A percentile compares a stretch with the other conserved stretches of the same genome.
Conservation (phyloP, 1,140 invertebrate species). For the Wasmannia auropunctata region DNA sequence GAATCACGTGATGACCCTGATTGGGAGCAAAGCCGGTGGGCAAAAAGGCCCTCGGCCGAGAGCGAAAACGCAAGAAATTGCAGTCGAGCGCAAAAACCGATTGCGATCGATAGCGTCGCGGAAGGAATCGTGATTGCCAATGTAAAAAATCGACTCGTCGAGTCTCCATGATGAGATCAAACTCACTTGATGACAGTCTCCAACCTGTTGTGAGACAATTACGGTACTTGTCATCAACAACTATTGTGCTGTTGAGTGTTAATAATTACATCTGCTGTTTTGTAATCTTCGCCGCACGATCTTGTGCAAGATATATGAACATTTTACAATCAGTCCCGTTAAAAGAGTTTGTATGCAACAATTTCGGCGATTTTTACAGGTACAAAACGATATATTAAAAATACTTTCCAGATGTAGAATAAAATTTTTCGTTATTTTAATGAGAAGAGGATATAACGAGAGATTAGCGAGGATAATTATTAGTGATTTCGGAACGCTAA, state of each 20-base stretch:
- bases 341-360: background rate
- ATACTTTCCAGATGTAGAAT: background rate
- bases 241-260: background rate
- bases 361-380: background rate
- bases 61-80: background rate
- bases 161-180: slow-evolving; percentile 4
- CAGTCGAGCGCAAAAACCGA: background rate
- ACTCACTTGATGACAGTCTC: slow-evolving; percentile 38
- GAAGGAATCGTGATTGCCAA: background rate
- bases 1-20: slow-evolving; percentile 67
- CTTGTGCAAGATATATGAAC: background rate
- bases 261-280: background rate
- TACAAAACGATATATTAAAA: background rate
- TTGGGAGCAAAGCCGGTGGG: slow-evolving; percentile 48
- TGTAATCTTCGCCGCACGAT: background rate
- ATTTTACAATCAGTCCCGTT: background rate
- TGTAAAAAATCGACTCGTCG: background rate
- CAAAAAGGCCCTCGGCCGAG: slow-evolving; percentile 16
- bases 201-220: background rate
- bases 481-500: background rate
- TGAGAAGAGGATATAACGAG: background rate
- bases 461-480: background rate
- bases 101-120: slow-evolving; percentile 5
- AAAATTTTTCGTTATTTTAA: background rate
- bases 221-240: background rate